phyloP scores from a whole-genome alignment of 23 tunicate species.

The Halocynthia roretzi region DNA sequence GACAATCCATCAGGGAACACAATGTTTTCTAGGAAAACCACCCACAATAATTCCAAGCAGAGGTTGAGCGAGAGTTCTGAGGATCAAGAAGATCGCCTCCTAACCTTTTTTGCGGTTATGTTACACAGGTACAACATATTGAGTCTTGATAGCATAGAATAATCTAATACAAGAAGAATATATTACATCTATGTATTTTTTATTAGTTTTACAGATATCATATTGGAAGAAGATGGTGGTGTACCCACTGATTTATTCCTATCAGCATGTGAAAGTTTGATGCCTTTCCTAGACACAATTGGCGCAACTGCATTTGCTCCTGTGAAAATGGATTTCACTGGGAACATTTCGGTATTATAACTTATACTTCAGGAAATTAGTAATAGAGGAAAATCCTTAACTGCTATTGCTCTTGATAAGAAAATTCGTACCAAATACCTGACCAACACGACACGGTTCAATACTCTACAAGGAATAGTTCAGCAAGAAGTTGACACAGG shows the following conservation, averaged over 20 bases:
- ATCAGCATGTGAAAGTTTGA: constrained; percentile 74
- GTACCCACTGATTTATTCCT: constrained; percentile 63
- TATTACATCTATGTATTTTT: background rate
- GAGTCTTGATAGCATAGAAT: background rate
- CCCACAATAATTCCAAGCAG: background rate
- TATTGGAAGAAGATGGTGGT: constrained; percentile 75
- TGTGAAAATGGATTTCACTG: constrained; percentile 86
- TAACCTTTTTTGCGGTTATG: constrained; percentile 79
- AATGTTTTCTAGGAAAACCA: background rate
- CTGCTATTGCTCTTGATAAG: background rate
- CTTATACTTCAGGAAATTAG: background rate
- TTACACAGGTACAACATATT: constrained; percentile 74
- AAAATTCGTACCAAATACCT: constrained; percentile 71
- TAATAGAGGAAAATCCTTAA: too few species aligned
- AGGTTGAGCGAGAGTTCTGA: background rate
- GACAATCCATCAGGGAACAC: background rate
- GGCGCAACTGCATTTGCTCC: constrained; percentile 98
- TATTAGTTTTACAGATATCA: constrained; percentile 76
- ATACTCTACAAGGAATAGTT: constrained; percentile 68
- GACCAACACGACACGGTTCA: constrained; percentile 46
- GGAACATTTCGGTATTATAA: constrained; percentile 62
- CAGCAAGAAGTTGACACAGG: constrained; percentile 52
- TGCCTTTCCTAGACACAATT: constrained; percentile 86
- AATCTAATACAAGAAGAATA: too few species aligned
- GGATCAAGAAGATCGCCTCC: constrained; percentile 33